Conservation (phyloP, 2,113 vertebrate genomes). For the Brienomyrus longianalis region DNA sequence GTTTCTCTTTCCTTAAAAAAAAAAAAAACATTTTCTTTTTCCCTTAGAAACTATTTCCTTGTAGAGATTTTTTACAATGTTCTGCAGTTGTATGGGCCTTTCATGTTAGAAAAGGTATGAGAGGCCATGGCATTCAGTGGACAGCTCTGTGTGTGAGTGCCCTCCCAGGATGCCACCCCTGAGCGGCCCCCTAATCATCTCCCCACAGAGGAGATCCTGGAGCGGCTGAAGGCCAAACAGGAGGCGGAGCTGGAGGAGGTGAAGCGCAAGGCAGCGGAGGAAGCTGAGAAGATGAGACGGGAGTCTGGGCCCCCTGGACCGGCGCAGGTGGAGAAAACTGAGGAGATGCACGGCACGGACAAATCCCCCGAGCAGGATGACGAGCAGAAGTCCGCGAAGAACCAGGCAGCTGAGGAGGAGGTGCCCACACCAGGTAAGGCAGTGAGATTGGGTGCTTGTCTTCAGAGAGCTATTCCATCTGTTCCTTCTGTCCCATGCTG, state of each 20-base stretch:
- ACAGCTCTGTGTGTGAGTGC: neutral
- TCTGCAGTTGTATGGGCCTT: neutral
- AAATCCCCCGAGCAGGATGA: constrained; percentile 39
- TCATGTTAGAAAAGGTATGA: neutral
- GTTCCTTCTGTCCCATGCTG: neutral
- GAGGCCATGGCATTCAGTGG: neutral
- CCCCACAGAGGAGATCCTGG: constrained; percentile 71
- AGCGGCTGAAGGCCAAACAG: constrained; percentile 66
- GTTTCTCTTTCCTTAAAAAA: neutral
- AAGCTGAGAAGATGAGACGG: constrained; percentile 59
- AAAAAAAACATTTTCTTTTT: neutral
- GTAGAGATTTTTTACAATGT: neutral
- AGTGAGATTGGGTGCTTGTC: neutral
- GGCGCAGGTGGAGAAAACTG: constrained; percentile 48
- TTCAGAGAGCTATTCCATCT: neutral
- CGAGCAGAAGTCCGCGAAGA: constrained; percentile 33
- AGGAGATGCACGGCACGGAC: constrained; percentile 38
- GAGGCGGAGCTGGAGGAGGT: constrained; percentile 63
- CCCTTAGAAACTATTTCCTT: neutral
- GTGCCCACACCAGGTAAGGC: neutral
- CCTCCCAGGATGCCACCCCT: neutral
- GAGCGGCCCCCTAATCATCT: neutral
- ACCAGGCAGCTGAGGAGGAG: constrained; percentile 26
- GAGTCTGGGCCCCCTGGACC: constrained; percentile 52
- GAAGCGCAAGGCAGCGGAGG: constrained; percentile 58